phyloP scores from a whole-genome alignment of 2,888 invertebrate species.

The Limnephilus rhombicus region DNA sequence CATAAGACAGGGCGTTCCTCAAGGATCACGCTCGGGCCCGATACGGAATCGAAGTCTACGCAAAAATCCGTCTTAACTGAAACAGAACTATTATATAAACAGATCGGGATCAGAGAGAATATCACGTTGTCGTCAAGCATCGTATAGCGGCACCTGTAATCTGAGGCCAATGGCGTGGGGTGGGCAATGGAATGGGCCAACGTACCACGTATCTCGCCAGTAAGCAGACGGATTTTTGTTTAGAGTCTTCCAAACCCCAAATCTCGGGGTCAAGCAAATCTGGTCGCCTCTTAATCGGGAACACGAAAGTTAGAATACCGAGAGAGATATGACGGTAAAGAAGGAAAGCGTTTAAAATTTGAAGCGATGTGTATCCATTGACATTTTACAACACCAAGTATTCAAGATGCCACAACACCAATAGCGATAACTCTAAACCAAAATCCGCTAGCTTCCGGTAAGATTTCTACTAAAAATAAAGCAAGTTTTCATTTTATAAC shows the following conservation, averaged over 20 bases:
- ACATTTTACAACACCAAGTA: conserved; percentile 61
- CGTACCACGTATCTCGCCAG: neutral
- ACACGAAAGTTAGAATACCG: neutral
- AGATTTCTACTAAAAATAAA: conserved; percentile 44
- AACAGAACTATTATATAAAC: conserved; percentile 35
- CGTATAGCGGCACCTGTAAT: conserved; percentile 35
- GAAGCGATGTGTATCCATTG: conserved; percentile 52
- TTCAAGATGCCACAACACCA: conserved; percentile 65
- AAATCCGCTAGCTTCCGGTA: conserved; percentile 64
- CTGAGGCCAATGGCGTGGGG: neutral
- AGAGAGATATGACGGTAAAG: conserved; percentile 12
- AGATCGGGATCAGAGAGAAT: conserved; percentile 33
- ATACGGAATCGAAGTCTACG: conserved; percentile 39
- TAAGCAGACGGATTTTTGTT: conserved; percentile 64
- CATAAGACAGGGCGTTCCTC: conserved; percentile 36
- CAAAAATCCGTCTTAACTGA: conserved; percentile 49
- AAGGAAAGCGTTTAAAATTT: neutral
- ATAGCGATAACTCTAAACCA: conserved; percentile 66
- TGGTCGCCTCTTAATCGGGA: conserved; percentile 8
- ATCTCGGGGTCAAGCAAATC: neutral
- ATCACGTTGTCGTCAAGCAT: neutral
- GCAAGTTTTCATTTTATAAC: conserved; percentile 28
- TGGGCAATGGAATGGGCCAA: neutral
- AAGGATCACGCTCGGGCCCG: neutral
- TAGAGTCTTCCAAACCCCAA: conserved; percentile 58